Conservation (phyloP, 2,113 vertebrate species). For the Heloderma charlesbogerti region DNA sequence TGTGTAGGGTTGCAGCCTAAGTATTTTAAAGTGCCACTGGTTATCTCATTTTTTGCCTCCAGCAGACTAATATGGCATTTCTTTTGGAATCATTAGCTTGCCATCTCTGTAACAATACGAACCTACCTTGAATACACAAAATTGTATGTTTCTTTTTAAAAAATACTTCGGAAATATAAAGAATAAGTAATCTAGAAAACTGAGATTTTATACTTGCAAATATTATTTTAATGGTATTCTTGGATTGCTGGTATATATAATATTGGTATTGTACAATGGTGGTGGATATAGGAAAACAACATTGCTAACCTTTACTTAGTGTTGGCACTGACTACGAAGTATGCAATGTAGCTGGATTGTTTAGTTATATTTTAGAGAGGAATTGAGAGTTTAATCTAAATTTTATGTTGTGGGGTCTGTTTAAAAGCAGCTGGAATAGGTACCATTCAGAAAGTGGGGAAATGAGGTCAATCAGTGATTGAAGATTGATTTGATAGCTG, state of each 20-base stretch:
- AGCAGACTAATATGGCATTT: background rate
- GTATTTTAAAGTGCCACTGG: background rate
- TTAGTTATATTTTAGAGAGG: background rate
- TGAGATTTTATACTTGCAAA: background rate
- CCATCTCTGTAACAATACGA: background rate
- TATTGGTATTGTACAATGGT: background rate
- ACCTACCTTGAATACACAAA: background rate
- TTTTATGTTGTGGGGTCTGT: background rate
- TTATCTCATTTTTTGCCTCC: background rate
- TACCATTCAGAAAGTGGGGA: background rate
- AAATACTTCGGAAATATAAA: background rate
- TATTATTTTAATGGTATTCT: background rate
- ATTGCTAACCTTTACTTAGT: background rate
- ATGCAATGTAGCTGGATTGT: background rate
- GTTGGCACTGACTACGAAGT: background rate
- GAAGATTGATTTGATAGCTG: background rate
- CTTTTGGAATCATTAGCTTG: background rate
- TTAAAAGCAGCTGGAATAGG: background rate
- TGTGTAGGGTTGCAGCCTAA: no score
- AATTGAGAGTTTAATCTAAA: background rate
- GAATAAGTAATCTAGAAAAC: background rate
- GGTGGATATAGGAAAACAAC: background rate
- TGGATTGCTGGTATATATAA: background rate
- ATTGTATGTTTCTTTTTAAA: background rate
- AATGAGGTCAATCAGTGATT: slow-evolving; percentile 3